Evolutionary conservation across 2,888 invertebrate genomes (phyloP).

Genomic region (Melipona bicolor): DNA sequence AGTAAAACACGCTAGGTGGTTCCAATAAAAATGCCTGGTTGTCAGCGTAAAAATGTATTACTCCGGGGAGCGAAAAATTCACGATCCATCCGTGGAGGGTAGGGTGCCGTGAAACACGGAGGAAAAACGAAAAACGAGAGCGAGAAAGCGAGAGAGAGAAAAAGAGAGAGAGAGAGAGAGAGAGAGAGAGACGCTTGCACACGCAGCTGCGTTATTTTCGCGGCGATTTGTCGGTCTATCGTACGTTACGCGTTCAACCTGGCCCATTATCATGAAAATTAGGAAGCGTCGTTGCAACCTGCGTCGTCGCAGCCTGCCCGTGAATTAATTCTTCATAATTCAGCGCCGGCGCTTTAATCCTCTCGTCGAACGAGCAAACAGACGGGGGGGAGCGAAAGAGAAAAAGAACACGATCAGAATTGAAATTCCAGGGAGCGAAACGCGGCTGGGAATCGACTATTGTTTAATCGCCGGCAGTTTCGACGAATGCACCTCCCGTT

Average conservation of each 20-base stretch:
- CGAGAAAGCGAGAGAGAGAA: neutral
- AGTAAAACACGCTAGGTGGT: neutral
- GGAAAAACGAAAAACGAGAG: neutral
- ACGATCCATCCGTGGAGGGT: slow-evolving; percentile 8
- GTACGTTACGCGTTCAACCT: slow-evolving; percentile 18
- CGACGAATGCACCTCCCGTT: too few species aligned
- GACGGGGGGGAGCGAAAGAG: too few species aligned
- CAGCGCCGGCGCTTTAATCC: slow-evolving; percentile 64
- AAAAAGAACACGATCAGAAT: slow-evolving; percentile 27
- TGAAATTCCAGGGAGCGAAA: slow-evolving; percentile 51
- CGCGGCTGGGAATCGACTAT: slow-evolving; percentile 41
- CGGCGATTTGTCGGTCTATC: slow-evolving; percentile 51
- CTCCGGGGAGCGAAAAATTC: slow-evolving; percentile 30
- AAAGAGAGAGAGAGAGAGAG: neutral
- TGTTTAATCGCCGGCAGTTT: slow-evolving; percentile 40
- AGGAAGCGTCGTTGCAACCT: slow-evolving; percentile 46
- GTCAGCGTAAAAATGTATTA: slow-evolving; percentile 45
- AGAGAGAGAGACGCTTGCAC: neutral
- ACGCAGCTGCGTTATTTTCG: slow-evolving; percentile 57
- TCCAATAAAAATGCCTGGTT: slow-evolving; percentile 43
- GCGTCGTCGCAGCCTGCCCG: slow-evolving; percentile 26
- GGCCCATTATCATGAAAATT: slow-evolving; percentile 69
- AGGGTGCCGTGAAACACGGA: neutral
- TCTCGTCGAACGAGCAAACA: slow-evolving; percentile 58
- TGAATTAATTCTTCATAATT: slow-evolving; percentile 74